Base-by-base conservation (phyloP, 2,888 invertebrate genomes). In the Piscicola geometra region DNA sequence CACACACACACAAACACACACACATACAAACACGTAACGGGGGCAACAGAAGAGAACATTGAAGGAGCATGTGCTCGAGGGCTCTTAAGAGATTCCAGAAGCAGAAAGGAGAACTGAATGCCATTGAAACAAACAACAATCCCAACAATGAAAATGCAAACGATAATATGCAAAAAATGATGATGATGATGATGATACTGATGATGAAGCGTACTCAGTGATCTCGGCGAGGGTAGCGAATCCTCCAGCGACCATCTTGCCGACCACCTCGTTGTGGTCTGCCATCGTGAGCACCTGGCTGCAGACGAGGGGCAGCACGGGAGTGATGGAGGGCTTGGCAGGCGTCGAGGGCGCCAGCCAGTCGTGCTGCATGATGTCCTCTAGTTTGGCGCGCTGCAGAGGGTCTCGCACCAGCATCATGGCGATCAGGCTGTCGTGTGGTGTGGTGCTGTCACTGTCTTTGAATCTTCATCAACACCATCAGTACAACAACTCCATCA, bases 191-290 rank as follows among this genome's bases (percentile, higher is more conserved):
- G 30, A 64, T 3, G 21, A 30, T 3, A 64, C 3, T 64, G 64
- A 64, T 12, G 41, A 41, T 9, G 32, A 25, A 35, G 87, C 89
- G 88, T 85, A 93, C 91, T 93, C 92, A 81, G 93, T 86, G 81
- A 99, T 96, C 84, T 94, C 92, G 84, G 98, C 96, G 86, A 94
- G 93, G 75, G 91, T 90, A 75, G 94, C 96, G 78, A 99, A 94
- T 82, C 91, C 91, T 76, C 98, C 98, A 83, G 92, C 93, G 33
- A 94, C 93, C 92, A 99, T 98, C 87, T 93, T 93, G 82, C 94
- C 93, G 79, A 99, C 89, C 81, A 99, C 94, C 78, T 92, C 89
- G 80, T 91, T 89, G 83, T 94, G 94, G 85, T 97, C 94, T 75
- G 94, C 94, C 75, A 94, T 93, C 15, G 92, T 91, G 1, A 99